Evolutionary conservation across 1,140 invertebrate genomes (phyloP).

Genomic region (Paraescarpia echinospica): DNA sequence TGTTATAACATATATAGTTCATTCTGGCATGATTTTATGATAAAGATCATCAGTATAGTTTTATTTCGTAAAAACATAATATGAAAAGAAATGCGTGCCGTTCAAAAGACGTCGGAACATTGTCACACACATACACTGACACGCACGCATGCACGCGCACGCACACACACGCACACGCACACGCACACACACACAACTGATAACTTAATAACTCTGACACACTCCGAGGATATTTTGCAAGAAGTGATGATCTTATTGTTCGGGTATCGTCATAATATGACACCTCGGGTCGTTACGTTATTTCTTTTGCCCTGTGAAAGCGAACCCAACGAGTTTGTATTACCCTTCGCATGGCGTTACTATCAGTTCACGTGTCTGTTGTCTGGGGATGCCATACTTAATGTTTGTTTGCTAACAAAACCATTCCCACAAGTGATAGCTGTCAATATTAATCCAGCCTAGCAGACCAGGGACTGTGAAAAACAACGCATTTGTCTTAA

Average conservation of each 20-base stretch:
- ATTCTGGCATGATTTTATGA: no score
- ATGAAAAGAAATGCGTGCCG: neutral
- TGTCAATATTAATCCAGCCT: neutral
- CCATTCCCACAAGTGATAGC: neutral
- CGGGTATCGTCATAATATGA: neutral
- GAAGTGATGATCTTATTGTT: neutral
- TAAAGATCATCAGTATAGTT: no score
- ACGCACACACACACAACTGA: neutral
- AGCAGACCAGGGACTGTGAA: neutral
- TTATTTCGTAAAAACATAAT: neutral
- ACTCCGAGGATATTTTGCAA: neutral
- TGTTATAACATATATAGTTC: no score
- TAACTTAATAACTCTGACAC: neutral
- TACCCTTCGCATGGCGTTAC: neutral
- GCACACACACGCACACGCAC: no score
- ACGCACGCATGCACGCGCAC: no score
- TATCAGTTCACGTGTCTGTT: neutral
- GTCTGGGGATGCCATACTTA: neutral
- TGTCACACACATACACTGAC: neutral
- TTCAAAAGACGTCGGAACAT: neutral
- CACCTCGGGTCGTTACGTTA: neutral
- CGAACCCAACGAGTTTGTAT: neutral
- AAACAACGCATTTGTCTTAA: neutral
- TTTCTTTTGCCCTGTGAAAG: neutral
- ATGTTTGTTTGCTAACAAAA: neutral